A percentile compares a stretch with the other conserved stretches of the same genome.
Evolutionary conservation across 2,888 invertebrate genomes (phyloP).

Genomic region (Eristalis pertinax): DNA sequence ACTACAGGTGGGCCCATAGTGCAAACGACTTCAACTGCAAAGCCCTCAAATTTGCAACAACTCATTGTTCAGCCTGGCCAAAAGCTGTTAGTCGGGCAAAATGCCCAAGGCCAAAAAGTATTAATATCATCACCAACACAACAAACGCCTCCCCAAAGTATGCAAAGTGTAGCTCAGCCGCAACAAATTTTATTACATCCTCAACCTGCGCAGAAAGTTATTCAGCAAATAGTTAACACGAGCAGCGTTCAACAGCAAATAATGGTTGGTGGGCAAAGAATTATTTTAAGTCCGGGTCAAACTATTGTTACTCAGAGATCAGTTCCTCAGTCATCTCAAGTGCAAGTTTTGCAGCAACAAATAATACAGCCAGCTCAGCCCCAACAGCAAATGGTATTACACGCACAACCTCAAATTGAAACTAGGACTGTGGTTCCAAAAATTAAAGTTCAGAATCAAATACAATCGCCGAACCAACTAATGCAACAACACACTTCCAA

Average conservation of each 20-base stretch:
- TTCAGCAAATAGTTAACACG: constrained; percentile 81
- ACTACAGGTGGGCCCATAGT: constrained; percentile 72
- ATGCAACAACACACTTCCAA: constrained; percentile 62
- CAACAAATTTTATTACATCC: constrained; percentile 74
- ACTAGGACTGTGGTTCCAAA: constrained; percentile 32
- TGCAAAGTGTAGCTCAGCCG: constrained; percentile 56
- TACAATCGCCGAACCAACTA: constrained; percentile 75
- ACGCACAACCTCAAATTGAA: constrained; percentile 56
- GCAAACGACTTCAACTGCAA: constrained; percentile 63
- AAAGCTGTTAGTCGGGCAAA: constrained; percentile 79
- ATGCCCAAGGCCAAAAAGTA: constrained; percentile 81
- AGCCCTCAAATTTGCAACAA: constrained; percentile 78
- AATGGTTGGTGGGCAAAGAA: constrained; percentile 80
- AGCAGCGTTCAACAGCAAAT: constrained; percentile 81
- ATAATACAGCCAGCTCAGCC: constrained; percentile 74
- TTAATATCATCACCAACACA: constrained; percentile 77
- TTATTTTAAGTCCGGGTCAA: constrained; percentile 81
- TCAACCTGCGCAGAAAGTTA: constrained; percentile 79
- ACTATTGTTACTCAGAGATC: constrained; percentile 80
- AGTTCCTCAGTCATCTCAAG: constrained; percentile 77
- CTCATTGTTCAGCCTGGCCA: constrained; percentile 79
- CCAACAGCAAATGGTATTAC: constrained; percentile 55
- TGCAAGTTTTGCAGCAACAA: constrained; percentile 78
- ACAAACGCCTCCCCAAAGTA: constrained; percentile 53
- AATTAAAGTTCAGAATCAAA: constrained; percentile 61